Conservation (phyloP, 2,888 invertebrate genomes). For the Brachyptera risi region DNA sequence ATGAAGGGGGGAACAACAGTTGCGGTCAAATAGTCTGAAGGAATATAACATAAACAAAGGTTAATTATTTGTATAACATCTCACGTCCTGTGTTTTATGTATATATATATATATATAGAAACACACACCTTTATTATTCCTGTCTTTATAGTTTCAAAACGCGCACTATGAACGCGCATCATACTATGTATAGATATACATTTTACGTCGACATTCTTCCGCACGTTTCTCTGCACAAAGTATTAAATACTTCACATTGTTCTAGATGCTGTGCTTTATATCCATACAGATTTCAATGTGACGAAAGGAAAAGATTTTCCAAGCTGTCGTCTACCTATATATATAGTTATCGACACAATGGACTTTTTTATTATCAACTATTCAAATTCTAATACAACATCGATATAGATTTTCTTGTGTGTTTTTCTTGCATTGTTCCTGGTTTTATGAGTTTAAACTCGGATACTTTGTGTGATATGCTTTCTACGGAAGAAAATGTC, state of each 20-base stretch:
- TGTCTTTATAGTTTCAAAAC: too few relatives aligned
- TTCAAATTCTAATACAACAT: constrained; percentile 4
- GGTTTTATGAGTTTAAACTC: constrained; percentile 33
- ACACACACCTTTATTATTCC: too few relatives aligned
- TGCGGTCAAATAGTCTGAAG: too few relatives aligned
- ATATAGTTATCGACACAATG: constrained; percentile 33
- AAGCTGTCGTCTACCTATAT: too few relatives aligned
- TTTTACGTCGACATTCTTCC: not conserved
- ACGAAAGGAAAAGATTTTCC: constrained; percentile 31
- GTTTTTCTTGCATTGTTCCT: constrained; percentile 27
- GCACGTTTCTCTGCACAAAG: not conserved
- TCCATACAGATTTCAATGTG: not conserved
- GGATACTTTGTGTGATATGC: constrained; percentile 33
- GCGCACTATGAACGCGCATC: too few relatives aligned
- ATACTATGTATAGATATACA: not conserved
- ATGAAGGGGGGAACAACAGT: too few relatives aligned
- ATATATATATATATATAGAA: not conserved
- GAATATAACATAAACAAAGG: too few relatives aligned
- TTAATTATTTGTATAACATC: too few relatives aligned
- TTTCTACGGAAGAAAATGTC: too few relatives aligned
- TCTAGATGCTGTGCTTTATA: not conserved
- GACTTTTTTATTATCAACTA: constrained; percentile 21
- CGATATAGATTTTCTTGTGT: not conserved
- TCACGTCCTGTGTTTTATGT: not conserved
- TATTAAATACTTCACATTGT: constrained; percentile 11